Conservation (phyloP, 2,797 vertebrate species). For the Rhynchotus rufescens region DNA sequence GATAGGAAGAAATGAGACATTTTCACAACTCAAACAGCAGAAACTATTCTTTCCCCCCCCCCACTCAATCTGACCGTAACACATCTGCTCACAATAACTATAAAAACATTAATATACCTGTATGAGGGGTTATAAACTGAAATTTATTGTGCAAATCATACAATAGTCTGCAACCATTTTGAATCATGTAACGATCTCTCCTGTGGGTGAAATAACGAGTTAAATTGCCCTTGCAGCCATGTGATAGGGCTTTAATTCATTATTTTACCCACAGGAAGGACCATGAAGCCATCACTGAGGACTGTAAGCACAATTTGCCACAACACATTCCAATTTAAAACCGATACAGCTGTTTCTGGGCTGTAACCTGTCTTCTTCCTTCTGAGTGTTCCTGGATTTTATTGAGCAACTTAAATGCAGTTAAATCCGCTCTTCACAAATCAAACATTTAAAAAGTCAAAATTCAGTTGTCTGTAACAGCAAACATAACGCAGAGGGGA, state of each 20-base stretch:
- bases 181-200: not conserved
- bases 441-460: not conserved
- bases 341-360: not conserved
- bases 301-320: constrained; percentile 20
- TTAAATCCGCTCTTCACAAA: not conserved
- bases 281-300: not conserved
- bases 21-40: not conserved
- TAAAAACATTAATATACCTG: not conserved
- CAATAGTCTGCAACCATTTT: not conserved
- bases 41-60: not conserved
- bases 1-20: not conserved
- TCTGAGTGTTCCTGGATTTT: not conserved
- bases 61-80: not conserved
- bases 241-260: not conserved
- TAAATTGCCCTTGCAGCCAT: not conserved
- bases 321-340: constrained; percentile 30
- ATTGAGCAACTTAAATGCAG: not conserved
- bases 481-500: not conserved
- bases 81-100: constrained; percentile 1
- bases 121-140: not conserved
- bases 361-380: not conserved
- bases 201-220: constrained; percentile 6
- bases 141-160: constrained; percentile 5
- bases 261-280: constrained; percentile 35
- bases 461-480: not conserved